Evolutionary conservation across 2,113 vertebrate species (phyloP), one percentile per base, ranked within the genome.

Genomic region (Eonycteris spelaea): DNA sequence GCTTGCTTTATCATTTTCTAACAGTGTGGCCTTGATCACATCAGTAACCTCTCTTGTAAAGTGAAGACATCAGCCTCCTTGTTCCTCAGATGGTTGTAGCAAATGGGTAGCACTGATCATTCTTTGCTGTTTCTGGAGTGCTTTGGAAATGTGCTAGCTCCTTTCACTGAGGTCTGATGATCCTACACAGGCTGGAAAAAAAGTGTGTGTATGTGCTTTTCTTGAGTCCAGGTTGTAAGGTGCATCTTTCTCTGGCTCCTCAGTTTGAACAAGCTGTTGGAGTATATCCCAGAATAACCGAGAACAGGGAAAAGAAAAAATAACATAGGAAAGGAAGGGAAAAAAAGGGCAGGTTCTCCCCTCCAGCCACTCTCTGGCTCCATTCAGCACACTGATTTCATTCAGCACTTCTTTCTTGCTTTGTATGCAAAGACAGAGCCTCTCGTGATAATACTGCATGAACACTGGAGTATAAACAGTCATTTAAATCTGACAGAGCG

Each of bases 351-450:
- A 55, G 74, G 14, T 35, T 63, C 40, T 55, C 15, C 16, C 45
- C 24, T 74, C 70, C 45, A 80, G 53, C 65, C 84, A 57, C 30
- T 55, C 45, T 38, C 18, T 6, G 5, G 12, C 70, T 97, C 55
- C 86, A 84, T 95, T 98, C 93, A 98, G 84, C 35, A 90, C 55
- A 80, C 94, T 94, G 90, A 94, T 95, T 97, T 67, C 97, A 88
- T 96, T 95, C 88, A 91, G 0, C 79, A 79, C 6, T 94, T 96
- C 74, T 89, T 91, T 94, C 86, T 79, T 96, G 74, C 92, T 97
- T 97, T 97, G 75, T 87, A 80, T 97, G 94, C 95, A 83, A 40
- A 65, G 96, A 94, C 95, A 84, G 38, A 90, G 2, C 92, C 33
- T 90, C 95, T 94, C 15, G 0, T 87, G 94, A 90, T 95, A 94